Evolutionary conservation across 2,888 invertebrate genomes (phyloP), one percentile per base, ranked within the genome.

Genomic region (Pseudolycoriella hygida): DNA sequence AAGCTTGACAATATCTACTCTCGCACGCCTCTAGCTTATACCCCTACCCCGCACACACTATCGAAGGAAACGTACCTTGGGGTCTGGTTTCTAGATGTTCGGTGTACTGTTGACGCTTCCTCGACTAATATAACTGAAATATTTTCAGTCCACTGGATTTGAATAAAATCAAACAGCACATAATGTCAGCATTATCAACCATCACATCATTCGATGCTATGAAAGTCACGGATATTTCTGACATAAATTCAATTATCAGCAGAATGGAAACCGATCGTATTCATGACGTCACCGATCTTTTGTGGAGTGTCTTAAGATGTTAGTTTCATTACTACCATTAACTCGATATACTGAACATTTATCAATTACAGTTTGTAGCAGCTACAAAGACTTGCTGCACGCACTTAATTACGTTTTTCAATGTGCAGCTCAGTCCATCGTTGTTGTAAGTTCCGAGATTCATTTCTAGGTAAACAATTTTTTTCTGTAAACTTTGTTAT

Each of bases 261-360:
- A 14, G 37, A 37, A 17, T 20, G 3, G 30, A 20, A 10, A 8
- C 2, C 25, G 25, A 25, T 8, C 4, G 25, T 6, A 8, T 25
- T 17, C n/a, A 11, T 30, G 44, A 44, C 3, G 15, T 65, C 3
- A 65, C 64, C 1, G 64, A 65, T 48, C 61, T 60, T 44, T 51
- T 65, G 8, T 65, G 64, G 64, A 58, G 60, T 15, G 50, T 62
- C 17, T 52, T 65, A 2, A 63, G 59, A 53, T 53, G 63, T 45
- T 12, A 45, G 41, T 18, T 37, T 40, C 6, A 38, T 43, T 12
- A 8, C 2, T 17, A 37, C 15, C 18, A 19, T 30, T 15, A 18
- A 17, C 3, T 11, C 14, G 34, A 41, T 41, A 15, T 18, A 30
- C 11, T 15, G 19, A 37, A 14, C 14, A 12, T 43, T 18, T 42